Percentiles rank a stretch among this genome's conserved stretches.
phyloP scores from a whole-genome alignment of 1,140 invertebrate species.

The Aphelinus atriplicis region DNA sequence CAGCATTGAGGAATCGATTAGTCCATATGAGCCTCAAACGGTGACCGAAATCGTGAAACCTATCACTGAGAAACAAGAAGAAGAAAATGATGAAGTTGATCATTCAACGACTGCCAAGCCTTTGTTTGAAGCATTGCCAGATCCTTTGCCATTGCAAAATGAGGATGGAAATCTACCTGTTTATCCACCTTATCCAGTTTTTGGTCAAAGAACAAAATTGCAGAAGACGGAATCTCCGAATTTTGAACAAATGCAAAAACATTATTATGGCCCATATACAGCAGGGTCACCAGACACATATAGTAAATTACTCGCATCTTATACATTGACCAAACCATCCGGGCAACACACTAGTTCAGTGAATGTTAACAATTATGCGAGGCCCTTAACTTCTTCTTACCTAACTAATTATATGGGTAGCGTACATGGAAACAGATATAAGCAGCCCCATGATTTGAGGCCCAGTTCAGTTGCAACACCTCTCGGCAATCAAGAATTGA shows the following conservation, averaged over 20 bases:
- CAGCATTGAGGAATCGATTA: slow-evolving; percentile 63
- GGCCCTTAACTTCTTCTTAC: slow-evolving; percentile 33
- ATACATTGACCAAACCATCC: slow-evolving; percentile 14
- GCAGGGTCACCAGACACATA: slow-evolving; percentile 6
- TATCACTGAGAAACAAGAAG: slow-evolving; percentile 43
- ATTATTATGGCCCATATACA: slow-evolving; percentile 16
- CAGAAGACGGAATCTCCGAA: slow-evolving; percentile 41
- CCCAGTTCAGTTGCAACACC: slow-evolving; percentile 39
- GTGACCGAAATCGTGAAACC: slow-evolving; percentile 55
- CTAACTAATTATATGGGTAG: slow-evolving; percentile 32
- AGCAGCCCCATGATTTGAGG: slow-evolving; percentile 17
- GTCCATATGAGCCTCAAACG: slow-evolving; percentile 58
- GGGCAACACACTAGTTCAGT: neutral
- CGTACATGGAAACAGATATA: slow-evolving; percentile 23
- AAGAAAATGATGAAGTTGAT: neutral
- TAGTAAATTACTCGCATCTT: slow-evolving; percentile 12
- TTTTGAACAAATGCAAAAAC: slow-evolving; percentile 30
- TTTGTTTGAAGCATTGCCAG: slow-evolving; percentile 16
- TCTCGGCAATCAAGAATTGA: slow-evolving; percentile 39
- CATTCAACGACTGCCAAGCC: neutral
- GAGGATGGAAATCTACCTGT: slow-evolving; percentile 13
- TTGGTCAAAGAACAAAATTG: slow-evolving; percentile 56
- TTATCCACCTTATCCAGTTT: slow-evolving; percentile 42
- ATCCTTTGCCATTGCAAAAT: slow-evolving; percentile 30
- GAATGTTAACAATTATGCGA: slow-evolving; percentile 35